Evolutionary conservation across 2,113 vertebrate genomes (phyloP).

Genomic region (Rattus rattus): DNA sequence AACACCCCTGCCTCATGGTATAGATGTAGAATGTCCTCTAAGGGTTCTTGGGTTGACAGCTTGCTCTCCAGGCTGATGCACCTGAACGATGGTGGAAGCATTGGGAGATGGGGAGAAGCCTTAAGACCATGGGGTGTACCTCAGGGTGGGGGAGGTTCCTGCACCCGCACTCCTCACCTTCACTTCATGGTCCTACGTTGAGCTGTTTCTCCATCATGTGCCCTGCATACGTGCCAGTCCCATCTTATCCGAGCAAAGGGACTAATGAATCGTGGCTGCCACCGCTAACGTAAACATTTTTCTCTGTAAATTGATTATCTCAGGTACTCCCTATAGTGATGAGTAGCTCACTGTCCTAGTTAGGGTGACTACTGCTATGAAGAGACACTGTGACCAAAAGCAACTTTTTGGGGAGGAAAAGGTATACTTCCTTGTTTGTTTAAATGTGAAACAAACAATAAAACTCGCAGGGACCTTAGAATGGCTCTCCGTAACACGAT

Average conservation of each 20-base stretch:
- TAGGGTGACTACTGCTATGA: not conserved
- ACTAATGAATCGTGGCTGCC: not conserved
- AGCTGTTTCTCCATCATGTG: not conserved
- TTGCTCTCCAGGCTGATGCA: not conserved
- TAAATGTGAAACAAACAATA: not conserved
- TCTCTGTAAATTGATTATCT: not conserved
- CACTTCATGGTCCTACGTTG: not conserved
- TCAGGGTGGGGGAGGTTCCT: rapidly evolving
- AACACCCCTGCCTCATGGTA: not conserved
- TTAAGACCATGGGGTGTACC: no score
- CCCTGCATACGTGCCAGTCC: not conserved
- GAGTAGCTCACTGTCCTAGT: not conserved
- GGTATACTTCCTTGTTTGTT: not conserved
- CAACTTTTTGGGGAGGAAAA: not conserved
- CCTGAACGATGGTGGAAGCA: no score
- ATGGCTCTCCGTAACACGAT: not conserved
- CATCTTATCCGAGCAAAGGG: no score
- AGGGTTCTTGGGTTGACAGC: not conserved
- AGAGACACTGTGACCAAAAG: not conserved
- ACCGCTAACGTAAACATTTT: not conserved
- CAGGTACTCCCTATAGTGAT: not conserved
- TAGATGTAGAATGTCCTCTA: not conserved
- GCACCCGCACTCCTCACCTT: not conserved
- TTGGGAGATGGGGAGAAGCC: not conserved
- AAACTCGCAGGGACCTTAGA: not conserved